Percentiles rank a stretch among this genome's conserved stretches.
These are phyloP conservation scores for Enteromius thamalakanensis DNA, from an alignment of 2,797 vertebrate genomes.

Conservation along the genomic window DNA sequence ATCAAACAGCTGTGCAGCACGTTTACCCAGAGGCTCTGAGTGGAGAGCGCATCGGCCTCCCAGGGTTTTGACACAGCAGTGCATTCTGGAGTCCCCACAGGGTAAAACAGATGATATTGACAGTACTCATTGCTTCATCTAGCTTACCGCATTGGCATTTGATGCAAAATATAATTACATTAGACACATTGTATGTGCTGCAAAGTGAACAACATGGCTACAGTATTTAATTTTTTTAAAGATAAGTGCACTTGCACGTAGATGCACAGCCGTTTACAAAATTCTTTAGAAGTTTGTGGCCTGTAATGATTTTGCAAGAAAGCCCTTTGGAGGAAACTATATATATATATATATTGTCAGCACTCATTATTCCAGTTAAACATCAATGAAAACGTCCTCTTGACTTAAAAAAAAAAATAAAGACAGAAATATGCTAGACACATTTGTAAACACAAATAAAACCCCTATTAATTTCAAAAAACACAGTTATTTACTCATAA, in stretches of 20 bases:
- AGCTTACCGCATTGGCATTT: not conserved
- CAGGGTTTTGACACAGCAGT: conserved; percentile 16
- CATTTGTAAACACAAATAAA: not conserved
- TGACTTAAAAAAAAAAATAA: not conserved
- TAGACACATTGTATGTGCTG: not conserved
- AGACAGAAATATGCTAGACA: not conserved
- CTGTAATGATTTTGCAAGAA: not conserved
- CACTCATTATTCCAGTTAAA: not conserved
- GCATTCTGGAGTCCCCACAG: conserved; percentile 4
- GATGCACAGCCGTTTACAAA: not conserved
- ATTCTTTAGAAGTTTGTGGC: not conserved
- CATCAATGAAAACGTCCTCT: not conserved
- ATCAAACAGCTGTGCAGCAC: conserved; percentile 50
- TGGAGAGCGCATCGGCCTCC: conserved; percentile 29
- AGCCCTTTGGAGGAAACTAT: not conserved
- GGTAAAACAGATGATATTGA: conserved; percentile 1
- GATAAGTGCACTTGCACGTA: not conserved
- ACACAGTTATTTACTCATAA: not conserved
- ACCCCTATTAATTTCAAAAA: not conserved
- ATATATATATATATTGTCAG: too few species aligned
- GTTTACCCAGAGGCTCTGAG: conserved; percentile 13
- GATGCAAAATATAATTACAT: not conserved
- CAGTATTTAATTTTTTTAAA: not conserved
- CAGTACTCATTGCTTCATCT: conserved; percentile 23
- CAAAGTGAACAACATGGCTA: not conserved